Base-by-base conservation (phyloP, 2,113 vertebrate species). In the Scalopus aquaticus region DNA sequence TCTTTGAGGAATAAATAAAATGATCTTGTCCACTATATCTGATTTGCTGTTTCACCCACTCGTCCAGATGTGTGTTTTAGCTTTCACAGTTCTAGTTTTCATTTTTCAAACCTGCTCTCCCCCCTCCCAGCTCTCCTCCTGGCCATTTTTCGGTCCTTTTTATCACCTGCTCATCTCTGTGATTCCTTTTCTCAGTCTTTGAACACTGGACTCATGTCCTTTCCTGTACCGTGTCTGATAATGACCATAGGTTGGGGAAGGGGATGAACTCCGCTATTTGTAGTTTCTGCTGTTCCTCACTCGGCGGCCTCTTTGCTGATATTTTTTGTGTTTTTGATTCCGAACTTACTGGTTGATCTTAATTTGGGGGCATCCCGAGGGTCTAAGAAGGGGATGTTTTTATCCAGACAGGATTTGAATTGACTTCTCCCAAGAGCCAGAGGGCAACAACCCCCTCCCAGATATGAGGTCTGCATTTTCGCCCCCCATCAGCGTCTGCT, bases 401-500 rank as follows among this genome's bases (percentile, higher is more conserved):
- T 42, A 32, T 81, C 60, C 49, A 58, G 58, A 70, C 58, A 60
- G 10, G 28, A 67, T 54, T 79, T 54, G 19, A 8, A 0, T 58
- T 78, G 79, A 46, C 56, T 74, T 79, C 83, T 37, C 0, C 20
- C 17, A 56, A 69, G 37, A 37, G 35, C 19, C 54, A 56, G 54
- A 22, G n/a, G 70, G 5, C 56, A 9, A 20, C 54, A 56, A 2
- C 20, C 19, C 20, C 0, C 0, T 11, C 58, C 49, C 46, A 37
- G 30, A 16, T 2, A 30, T n/a, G 17, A 74, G 51, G 6, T 39
- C 13, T n/a, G 35, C 28, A 3, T 56, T 35, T 42, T n/a, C 6
- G 24, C 9, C 3, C 3, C 42, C 17, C 3, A 24, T 5, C n/a
- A 39, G 9, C 9, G 39, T 19, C 39, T 1, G 9, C 16, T 0